Evolutionary conservation across 92 coral and sea anemone genomes (phyloP).

Genomic region (Virgularia gustaviana): DNA sequence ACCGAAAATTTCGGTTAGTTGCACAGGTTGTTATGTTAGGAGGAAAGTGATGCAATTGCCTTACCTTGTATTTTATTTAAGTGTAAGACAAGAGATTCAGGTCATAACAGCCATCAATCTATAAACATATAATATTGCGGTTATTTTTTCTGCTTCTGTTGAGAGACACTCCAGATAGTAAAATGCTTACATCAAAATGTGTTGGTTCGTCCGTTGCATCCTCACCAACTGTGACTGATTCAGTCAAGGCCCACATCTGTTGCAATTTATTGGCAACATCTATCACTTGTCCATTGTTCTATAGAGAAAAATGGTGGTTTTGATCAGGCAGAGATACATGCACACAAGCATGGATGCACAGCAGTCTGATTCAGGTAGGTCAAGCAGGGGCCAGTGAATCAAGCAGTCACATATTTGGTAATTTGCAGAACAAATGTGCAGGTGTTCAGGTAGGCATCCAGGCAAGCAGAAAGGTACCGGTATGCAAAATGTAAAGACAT

Average conservation of each 20-base stretch:
- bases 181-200: constrained; percentile 78
- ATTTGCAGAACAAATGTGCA: too few species aligned
- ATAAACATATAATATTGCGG: not conserved
- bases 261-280: constrained; percentile 70
- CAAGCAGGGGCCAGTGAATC: too few species aligned
- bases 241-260: constrained; percentile 89
- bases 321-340: not conserved
- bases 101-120: constrained; percentile 35
- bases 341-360: too few species aligned
- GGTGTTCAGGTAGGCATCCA: too few species aligned
- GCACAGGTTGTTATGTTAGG: not conserved
- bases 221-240: constrained; percentile 52
- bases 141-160: not conserved
- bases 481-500: too few species aligned
- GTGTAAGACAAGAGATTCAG: constrained; percentile 30
- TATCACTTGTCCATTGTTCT: constrained; percentile 59
- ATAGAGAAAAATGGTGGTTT: not conserved
- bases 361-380: too few species aligned
- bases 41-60: not conserved
- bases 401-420: too few species aligned
- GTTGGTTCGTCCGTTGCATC: constrained; percentile 46
- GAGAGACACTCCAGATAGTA: not conserved
- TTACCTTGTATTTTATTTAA: too few species aligned
- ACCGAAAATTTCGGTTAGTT: not conserved
- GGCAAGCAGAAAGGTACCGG: too few species aligned